A percentile compares a stretch with the other conserved stretches of the same genome.
These are phyloP conservation scores for Pica pica DNA, from an alignment of 2,113 vertebrate species.

Conservation along the genomic window DNA sequence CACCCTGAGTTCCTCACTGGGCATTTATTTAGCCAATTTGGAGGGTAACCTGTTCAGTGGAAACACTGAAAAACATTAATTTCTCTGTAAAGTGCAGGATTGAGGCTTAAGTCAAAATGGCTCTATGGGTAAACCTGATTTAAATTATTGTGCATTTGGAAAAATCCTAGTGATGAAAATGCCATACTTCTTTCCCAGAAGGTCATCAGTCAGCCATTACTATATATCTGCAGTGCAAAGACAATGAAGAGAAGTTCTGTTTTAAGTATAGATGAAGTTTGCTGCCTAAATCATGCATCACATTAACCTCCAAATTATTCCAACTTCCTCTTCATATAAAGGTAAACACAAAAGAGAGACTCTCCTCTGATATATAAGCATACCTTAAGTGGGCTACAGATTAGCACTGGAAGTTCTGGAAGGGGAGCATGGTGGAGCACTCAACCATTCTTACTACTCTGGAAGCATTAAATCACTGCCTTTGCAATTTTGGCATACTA, in stretches of 20 bases:
- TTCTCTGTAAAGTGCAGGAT: background rate
- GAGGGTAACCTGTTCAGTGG: background rate
- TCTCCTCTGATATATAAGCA: background rate
- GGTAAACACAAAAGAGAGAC: background rate
- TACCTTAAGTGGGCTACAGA: background rate
- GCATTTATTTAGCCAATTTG: background rate
- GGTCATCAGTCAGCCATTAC: background rate
- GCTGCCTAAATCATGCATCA: background rate
- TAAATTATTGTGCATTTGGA: background rate
- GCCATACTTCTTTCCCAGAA: background rate
- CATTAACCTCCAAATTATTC: background rate
- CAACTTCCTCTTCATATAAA: background rate
- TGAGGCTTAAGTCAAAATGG: background rate
- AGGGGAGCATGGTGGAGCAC: background rate
- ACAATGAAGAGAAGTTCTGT: background rate
- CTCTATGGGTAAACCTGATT: background rate
- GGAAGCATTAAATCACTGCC: conserved; percentile 9
- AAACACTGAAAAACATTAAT: background rate
- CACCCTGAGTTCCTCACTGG: background rate
- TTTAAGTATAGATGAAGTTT: background rate
- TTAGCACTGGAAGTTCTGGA: background rate
- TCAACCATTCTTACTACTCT: background rate
- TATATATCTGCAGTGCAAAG: background rate
- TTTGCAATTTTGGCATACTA: background rate
- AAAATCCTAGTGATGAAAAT: background rate